Evolutionary conservation across 1,140 invertebrate species (phyloP).

Genomic region (Dermatophagoides farinae): DNA sequence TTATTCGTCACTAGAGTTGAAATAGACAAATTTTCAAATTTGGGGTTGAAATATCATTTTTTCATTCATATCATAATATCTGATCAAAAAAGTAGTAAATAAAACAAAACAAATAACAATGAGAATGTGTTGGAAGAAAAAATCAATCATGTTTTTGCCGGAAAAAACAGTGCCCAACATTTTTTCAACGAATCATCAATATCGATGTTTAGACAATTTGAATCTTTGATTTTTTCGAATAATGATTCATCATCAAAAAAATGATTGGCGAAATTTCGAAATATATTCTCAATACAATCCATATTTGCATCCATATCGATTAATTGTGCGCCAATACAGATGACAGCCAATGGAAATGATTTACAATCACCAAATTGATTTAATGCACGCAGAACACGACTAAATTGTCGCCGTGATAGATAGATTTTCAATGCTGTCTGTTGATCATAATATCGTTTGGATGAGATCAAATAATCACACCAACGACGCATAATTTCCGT

Average conservation of each 20-base stretch:
- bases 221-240: too few relatives aligned
- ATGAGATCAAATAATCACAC: slow-evolving; percentile 6
- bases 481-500: slow-evolving; percentile 9
- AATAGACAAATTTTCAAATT: too few relatives aligned
- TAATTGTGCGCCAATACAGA: slow-evolving; percentile 2
- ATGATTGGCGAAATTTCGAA: not conserved
- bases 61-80: too few relatives aligned
- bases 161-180: too few relatives aligned
- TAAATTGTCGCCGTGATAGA: not conserved
- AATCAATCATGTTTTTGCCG: too few relatives aligned
- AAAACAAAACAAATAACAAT: too few relatives aligned
- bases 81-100: too few relatives aligned
- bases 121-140: too few relatives aligned
- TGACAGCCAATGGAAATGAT: slow-evolving; percentile 3
- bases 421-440: slow-evolving; percentile 7
- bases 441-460: not conserved
- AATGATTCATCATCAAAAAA: not conserved
- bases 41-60: too few relatives aligned
- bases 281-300: slow-evolving; percentile 4
- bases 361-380: slow-evolving; percentile 1
- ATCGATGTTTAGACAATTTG: too few relatives aligned
- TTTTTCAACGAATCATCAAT: too few relatives aligned
- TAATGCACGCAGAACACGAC: not conserved
- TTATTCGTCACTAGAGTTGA: too few relatives aligned
- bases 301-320: slow-evolving; percentile 2